Percentiles rank a stretch among this genome's conserved stretches.
These are phyloP conservation scores for Odontomyia ornata DNA, from an alignment of 2,888 invertebrate genomes.

Conservation along the genomic window DNA sequence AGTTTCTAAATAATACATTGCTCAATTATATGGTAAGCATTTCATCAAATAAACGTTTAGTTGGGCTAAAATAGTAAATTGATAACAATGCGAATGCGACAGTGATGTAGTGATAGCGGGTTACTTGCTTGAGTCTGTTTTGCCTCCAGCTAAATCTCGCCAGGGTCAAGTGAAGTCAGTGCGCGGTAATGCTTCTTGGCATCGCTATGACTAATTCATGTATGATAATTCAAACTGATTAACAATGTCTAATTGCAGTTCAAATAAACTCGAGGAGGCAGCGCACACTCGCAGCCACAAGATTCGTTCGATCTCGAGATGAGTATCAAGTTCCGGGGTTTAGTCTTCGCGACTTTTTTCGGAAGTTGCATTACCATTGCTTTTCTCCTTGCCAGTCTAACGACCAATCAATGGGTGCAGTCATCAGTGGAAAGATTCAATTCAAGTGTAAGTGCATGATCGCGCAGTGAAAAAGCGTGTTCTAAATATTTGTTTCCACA, in stretches of 20 bases:
- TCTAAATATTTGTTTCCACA: constrained; percentile 2
- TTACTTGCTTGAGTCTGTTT: constrained; percentile 28
- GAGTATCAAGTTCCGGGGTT: constrained; percentile 74
- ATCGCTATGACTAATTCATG: background rate
- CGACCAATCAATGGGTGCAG: constrained; percentile 81
- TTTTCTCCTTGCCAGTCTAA: constrained; percentile 76
- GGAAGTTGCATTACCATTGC: constrained; percentile 77
- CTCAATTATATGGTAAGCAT: background rate
- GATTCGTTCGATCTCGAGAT: constrained; percentile 58
- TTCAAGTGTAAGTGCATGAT: constrained; percentile 58
- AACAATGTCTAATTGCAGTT: background rate
- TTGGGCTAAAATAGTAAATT: background rate
- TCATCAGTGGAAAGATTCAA: constrained; percentile 71
- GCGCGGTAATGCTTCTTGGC: background rate
- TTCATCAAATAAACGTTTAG: background rate
- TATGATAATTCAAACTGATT: background rate
- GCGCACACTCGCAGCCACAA: background rate
- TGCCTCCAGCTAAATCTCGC: background rate
- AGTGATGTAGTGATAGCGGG: background rate
- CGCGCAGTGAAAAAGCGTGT: background rate
- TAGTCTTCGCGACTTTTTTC: constrained; percentile 80
- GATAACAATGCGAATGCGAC: background rate
- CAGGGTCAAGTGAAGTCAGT: background rate
- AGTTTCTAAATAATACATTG: background rate
- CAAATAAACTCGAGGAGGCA: background rate